Evolutionary conservation across 2,113 vertebrate genomes (phyloP), one percentile per base, ranked within the genome.

Genomic region (Aegotheles bennettii): DNA sequence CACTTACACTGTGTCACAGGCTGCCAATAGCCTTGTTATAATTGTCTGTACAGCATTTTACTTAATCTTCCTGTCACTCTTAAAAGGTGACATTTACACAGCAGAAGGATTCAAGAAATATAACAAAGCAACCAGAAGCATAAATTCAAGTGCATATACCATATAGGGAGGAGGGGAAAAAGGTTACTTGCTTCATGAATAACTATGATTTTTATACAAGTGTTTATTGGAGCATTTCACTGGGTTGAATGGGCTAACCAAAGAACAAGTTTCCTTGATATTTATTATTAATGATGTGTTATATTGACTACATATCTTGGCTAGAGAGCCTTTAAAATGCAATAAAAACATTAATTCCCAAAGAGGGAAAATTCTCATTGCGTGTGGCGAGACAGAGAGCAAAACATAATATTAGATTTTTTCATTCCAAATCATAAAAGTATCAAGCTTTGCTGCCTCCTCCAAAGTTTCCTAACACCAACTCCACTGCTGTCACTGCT

Each of bases 61-160:
- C 70, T 88, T 96, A 87, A 92, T 93, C 84, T 95, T 95, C 64
- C 42, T 91, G 93, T 93, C 85, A 81, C 71, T 79, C 65, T 60
- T 68, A 78, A 78, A 85, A 77, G 81, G 63, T 89, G 77, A 79
- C 75, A 95, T 91, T 91, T 59, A 88, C 28, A 35, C 21, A 91
- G 64, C 80, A 87, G 89, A 56, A 80, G 53, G 67, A 94, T 90
- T 84, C 77, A 92, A 94, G 73, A 89, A 93, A 51, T 67, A 17
- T 40, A 92, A 75, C 35, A 92, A 96, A 94, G 36, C 33, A 42
- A 74, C 10, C 2, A 68, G 53, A 81, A 53, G 43, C 48, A 85
- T 54, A 78, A 47, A 87, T 94, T 74, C 69, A 84, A 73, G 68
- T 63, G 28, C 23, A 89, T 38, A 38, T 9, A 11, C 5, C 69